Evolutionary conservation across 2,113 vertebrate species (phyloP).

Genomic region (Hemicordylus capensis): DNA sequence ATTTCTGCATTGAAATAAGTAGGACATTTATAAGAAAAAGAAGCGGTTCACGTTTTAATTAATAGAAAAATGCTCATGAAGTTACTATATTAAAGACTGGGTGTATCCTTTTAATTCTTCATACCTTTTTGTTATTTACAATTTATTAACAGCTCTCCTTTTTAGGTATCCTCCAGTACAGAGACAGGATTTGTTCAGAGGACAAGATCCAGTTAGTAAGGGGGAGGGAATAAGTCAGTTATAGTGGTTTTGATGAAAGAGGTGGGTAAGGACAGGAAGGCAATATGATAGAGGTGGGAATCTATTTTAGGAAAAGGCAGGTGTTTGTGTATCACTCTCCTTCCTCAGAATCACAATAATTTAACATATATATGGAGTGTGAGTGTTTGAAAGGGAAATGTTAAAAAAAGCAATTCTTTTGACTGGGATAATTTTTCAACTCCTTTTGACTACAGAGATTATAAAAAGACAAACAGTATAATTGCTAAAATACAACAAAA

Average conservation of each 20-base stretch:
- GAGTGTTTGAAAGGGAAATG: neutral
- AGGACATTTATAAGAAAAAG: conserved; percentile 1
- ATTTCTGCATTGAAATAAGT: conserved; percentile 78
- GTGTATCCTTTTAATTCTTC: neutral
- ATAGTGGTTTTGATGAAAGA: neutral
- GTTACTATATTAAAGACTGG: neutral
- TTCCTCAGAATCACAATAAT: neutral
- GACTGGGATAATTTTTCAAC: too few species aligned
- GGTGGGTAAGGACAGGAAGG: neutral
- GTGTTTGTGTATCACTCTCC: neutral
- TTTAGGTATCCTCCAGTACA: neutral
- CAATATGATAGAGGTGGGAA: neutral
- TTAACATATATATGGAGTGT: neutral
- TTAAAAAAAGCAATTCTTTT: neutral
- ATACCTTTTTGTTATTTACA: neutral
- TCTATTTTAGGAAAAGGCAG: neutral
- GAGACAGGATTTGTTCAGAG: neutral
- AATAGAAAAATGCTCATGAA: conserved; percentile 8
- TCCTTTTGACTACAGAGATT: neutral
- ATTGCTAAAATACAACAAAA: neutral
- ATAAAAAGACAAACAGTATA: neutral
- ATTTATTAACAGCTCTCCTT: neutral
- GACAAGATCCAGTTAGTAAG: neutral
- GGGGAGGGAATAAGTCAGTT: neutral
- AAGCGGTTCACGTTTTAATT: neutral